phyloP scores from a whole-genome alignment of 2,797 vertebrate genomes.

The Argentina silus region DNA sequence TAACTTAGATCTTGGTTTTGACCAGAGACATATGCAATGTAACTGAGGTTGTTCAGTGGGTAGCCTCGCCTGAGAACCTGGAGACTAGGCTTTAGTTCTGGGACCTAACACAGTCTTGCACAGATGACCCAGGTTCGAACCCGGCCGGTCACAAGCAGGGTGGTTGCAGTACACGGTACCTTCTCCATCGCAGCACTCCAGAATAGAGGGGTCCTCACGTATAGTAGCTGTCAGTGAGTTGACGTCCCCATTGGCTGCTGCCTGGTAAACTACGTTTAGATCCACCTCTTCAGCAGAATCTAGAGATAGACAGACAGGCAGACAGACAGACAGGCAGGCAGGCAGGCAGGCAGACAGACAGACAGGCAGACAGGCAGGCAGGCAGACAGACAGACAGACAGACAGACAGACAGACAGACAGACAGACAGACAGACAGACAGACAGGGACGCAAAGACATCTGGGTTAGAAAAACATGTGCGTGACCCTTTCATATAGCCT shows the following conservation, averaged over 20 bases:
- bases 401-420: conserved; percentile 15
- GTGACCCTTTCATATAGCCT: too few relatives aligned
- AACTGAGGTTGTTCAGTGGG: too few relatives aligned
- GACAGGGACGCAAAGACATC: conserved; percentile 16
- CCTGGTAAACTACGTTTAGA: conserved; percentile 84
- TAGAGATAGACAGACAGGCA: conserved; percentile 39
- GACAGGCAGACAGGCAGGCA: too few relatives aligned
- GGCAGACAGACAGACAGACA: neutral
- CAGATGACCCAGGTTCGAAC: neutral
- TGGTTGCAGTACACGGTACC: neutral
- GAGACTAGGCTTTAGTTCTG: too few relatives aligned
- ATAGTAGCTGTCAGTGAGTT: conserved; percentile 85
- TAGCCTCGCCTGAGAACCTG: too few relatives aligned
- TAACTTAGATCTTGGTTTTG: neutral
- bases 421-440: conserved; percentile 4
- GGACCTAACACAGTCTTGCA: too few relatives aligned
- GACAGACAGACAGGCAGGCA: too few relatives aligned
- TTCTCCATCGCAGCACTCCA: conserved; percentile 82
- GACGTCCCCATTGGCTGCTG: conserved; percentile 85
- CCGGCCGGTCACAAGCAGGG: neutral
- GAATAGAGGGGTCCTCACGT: conserved; percentile 86
- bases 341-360: too few relatives aligned
- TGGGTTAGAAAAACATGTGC: neutral
- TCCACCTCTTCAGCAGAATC: conserved; percentile 84
- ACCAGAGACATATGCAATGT: too few relatives aligned